phyloP scores from a whole-genome alignment of 2,888 invertebrate species.

The Platynereis dumerilii region DNA sequence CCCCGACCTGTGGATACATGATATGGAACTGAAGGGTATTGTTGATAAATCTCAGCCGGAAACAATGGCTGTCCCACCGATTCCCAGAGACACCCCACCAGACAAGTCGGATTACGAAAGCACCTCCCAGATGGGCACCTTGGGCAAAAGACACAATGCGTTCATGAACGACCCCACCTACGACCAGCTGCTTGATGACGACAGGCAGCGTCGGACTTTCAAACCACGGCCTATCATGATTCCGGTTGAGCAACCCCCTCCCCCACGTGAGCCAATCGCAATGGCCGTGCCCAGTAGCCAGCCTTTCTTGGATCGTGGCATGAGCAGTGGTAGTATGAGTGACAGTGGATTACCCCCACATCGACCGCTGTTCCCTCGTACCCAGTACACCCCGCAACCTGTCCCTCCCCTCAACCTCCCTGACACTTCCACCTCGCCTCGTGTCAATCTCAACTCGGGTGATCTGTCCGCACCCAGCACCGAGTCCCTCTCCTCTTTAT shows the following conservation, averaged over 20 bases:
- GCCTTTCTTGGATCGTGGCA: slow-evolving; percentile 27
- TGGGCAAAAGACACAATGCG: too few species aligned
- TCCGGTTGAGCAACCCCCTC: slow-evolving; percentile 70
- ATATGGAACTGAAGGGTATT: slow-evolving; percentile 91
- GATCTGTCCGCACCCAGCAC: too few species aligned
- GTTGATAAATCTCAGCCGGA: slow-evolving; percentile 58
- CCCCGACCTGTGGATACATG: slow-evolving; percentile 90
- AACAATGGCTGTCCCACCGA: slow-evolving; percentile 56
- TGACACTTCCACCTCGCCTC: background rate
- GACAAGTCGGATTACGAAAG: slow-evolving; percentile 42
- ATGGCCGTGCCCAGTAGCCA: slow-evolving; percentile 67
- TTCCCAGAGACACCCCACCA: slow-evolving; percentile 63
- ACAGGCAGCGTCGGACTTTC: slow-evolving; percentile 35
- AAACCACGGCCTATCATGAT: slow-evolving; percentile 73
- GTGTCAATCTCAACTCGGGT: too few species aligned
- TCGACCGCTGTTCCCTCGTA: slow-evolving; percentile 77
- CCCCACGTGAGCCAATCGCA: slow-evolving; percentile 71
- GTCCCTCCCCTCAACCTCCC: background rate
- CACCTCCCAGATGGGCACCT: too few species aligned
- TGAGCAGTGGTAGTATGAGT: too few species aligned
- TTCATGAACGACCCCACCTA: too few species aligned
- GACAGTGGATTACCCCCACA: slow-evolving; percentile 27
- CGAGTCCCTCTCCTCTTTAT: too few species aligned
- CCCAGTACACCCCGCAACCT: slow-evolving; percentile 72
- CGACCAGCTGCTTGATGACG: slow-evolving; percentile 22